Conservation (phyloP, 2,113 vertebrate species). For the Microcebus jonahi region DNA sequence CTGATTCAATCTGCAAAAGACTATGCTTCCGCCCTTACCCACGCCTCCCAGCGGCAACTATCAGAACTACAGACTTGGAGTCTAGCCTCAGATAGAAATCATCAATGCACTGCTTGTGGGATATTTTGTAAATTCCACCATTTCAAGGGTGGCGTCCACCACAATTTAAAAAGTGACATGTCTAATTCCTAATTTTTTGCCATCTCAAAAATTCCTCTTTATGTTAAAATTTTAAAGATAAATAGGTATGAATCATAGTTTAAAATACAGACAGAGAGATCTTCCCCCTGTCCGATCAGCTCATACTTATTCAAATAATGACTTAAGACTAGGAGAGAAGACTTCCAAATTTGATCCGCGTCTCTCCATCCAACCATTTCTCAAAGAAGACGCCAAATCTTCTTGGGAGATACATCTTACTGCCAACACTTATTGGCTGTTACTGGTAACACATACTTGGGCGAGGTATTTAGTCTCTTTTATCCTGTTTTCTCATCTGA, state of each 20-base stretch:
- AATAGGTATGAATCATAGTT: not conserved
- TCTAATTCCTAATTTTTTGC: not conserved
- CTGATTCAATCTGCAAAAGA: too few relatives aligned
- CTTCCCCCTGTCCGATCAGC: not conserved
- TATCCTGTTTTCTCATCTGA: not conserved
- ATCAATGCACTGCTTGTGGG: not conserved
- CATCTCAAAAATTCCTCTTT: constrained; percentile 27
- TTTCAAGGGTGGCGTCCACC: not conserved
- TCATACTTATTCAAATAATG: constrained; percentile 45
- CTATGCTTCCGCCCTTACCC: too few relatives aligned
- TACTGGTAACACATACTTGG: not conserved
- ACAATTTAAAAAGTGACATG: not conserved
- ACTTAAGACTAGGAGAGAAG: not conserved
- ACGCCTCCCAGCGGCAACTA: too few relatives aligned
- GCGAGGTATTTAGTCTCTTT: not conserved
- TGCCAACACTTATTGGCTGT: not conserved
- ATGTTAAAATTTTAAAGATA: not conserved
- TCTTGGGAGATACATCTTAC: constrained; percentile 51
- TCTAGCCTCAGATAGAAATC: not conserved
- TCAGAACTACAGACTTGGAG: not conserved
- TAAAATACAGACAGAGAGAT: not conserved
- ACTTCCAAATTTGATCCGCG: constrained; percentile 52
- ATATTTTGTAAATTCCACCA: not conserved
- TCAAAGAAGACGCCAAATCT: constrained; percentile 51
- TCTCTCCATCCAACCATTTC: constrained; percentile 45